These are phyloP conservation scores for Beaufortia kweichowensis DNA, from an alignment of 2,113 vertebrate genomes.

Conservation along the genomic window DNA sequence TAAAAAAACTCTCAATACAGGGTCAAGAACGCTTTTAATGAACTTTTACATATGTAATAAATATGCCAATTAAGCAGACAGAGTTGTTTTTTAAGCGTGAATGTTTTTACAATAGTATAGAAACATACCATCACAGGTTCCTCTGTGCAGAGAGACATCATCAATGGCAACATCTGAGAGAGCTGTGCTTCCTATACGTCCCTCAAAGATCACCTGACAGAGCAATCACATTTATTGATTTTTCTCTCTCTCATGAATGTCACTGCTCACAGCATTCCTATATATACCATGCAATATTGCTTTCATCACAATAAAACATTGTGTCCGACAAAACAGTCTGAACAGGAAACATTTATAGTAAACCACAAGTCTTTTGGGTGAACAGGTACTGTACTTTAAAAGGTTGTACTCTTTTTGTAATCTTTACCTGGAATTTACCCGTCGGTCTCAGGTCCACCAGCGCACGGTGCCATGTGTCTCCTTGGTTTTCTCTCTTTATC, in stretches of 20 bases:
- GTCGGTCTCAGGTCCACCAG: constrained; percentile 65
- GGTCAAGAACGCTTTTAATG: not conserved
- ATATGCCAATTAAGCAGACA: not conserved
- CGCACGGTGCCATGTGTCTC: constrained; percentile 69
- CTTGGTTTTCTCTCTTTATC: constrained; percentile 66
- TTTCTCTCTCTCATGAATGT: too few relatives aligned
- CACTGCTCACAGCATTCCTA: too few relatives aligned
- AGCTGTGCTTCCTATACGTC: constrained; percentile 69
- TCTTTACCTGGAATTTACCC: constrained; percentile 57
- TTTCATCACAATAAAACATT: too few relatives aligned
- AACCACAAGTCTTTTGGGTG: too few relatives aligned
- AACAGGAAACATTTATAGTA: too few relatives aligned
- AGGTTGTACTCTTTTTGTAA: not conserved
- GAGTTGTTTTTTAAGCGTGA: not conserved
- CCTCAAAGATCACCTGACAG: constrained; percentile 78
- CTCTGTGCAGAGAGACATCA: constrained; percentile 71
- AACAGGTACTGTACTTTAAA: not conserved
- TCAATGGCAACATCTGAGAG: constrained; percentile 77
- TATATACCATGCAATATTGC: too few relatives aligned
- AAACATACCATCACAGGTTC: constrained; percentile 70
- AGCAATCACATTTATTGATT: not conserved
- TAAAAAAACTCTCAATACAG: not conserved
- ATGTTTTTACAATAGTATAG: not conserved
- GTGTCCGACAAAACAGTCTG: too few relatives aligned
- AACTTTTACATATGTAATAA: not conserved